phyloP scores from a whole-genome alignment of 2,113 vertebrate species.

The Syrrhaptes paradoxus region DNA sequence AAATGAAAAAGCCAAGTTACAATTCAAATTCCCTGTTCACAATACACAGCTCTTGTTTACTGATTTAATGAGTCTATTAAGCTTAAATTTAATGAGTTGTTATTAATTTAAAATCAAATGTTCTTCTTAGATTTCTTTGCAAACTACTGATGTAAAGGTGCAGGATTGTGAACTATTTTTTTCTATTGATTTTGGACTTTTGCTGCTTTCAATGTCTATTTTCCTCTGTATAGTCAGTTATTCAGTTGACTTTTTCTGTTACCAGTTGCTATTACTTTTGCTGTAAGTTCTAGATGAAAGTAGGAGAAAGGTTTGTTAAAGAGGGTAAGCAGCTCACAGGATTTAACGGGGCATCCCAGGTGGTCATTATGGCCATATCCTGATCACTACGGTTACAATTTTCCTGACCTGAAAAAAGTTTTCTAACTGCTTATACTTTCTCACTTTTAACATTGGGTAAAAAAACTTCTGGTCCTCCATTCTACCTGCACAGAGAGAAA shows the following conservation, averaged over 20 bases:
- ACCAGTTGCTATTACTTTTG: background rate
- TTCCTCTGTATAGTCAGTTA: background rate
- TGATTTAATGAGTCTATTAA: background rate
- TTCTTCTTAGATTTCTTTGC: background rate
- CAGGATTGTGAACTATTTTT: background rate
- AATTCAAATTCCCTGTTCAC: background rate
- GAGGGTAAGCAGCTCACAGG: background rate
- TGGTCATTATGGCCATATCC: rapidly evolving
- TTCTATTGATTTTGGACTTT: background rate
- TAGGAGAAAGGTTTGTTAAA: background rate
- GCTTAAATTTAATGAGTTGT: background rate
- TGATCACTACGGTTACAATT: background rate
- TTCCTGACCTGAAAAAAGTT: background rate
- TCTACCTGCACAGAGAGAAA: background rate
- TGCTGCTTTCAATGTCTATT: background rate
- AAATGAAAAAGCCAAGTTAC: background rate
- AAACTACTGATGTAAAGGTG: background rate
- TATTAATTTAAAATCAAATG: background rate
- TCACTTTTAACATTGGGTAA: background rate
- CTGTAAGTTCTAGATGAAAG: background rate
- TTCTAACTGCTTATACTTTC: background rate
- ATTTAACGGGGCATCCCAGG: background rate
- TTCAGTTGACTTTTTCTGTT: background rate
- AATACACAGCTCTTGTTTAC: background rate
- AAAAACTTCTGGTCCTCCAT: background rate